phyloP scores from a whole-genome alignment of 2,797 vertebrate species.

The Pogonophryne albipinna region DNA sequence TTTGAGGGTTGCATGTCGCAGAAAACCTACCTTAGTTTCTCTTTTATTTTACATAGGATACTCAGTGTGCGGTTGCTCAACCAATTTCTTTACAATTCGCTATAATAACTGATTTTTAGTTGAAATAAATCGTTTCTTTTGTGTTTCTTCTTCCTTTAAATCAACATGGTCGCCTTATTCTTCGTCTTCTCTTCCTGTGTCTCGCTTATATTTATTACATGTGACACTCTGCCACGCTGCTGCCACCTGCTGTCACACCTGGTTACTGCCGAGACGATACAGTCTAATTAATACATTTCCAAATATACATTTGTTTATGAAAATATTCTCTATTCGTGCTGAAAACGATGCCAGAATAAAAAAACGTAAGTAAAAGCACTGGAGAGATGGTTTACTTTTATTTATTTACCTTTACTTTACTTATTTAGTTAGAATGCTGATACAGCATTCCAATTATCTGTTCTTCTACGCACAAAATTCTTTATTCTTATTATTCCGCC shows the following conservation, averaged over 20 bases:
- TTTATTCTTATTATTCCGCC: too few species aligned
- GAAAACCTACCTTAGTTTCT: slow-evolving; percentile 68
- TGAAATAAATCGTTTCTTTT: slow-evolving; percentile 81
- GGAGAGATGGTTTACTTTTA: neutral
- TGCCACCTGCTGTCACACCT: slow-evolving; percentile 51
- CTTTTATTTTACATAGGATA: slow-evolving; percentile 45
- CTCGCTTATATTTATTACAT: slow-evolving; percentile 53
- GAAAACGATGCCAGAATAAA: neutral
- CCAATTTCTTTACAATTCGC: slow-evolving; percentile 34
- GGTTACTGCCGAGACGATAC: neutral
- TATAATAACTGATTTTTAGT: slow-evolving; percentile 55
- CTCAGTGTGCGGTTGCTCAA: slow-evolving; percentile 39
- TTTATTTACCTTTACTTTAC: too few species aligned
- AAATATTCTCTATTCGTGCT: neutral
- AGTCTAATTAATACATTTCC: neutral
- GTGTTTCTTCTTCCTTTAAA: slow-evolving; percentile 84
- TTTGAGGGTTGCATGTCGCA: neutral
- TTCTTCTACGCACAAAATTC: too few species aligned
- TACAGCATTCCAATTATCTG: too few species aligned
- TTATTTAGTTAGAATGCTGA: too few species aligned
- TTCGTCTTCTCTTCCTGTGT: slow-evolving; percentile 68
- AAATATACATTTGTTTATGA: neutral
- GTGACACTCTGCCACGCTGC: neutral
- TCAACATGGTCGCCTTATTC: slow-evolving; percentile 86
- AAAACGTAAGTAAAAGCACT: neutral